These are phyloP conservation scores for Melanotaenia maccullochi DNA, from an alignment of 2,797 vertebrate genomes.

Conservation along the genomic window DNA sequence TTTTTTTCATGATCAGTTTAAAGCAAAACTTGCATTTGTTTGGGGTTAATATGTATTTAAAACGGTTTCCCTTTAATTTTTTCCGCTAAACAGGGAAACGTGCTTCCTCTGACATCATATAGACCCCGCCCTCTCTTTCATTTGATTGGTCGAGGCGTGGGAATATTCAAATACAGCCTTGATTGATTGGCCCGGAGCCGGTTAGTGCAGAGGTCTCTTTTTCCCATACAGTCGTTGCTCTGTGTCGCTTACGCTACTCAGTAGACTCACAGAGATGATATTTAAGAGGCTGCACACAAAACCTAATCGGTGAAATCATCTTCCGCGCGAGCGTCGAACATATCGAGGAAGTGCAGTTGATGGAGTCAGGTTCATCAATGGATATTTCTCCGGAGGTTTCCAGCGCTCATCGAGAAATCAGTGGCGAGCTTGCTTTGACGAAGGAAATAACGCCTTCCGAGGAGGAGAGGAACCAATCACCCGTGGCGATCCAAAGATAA, in stretches of 20 bases:
- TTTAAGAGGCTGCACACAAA: constrained; percentile 25
- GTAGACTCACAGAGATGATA: constrained; percentile 54
- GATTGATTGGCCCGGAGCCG: constrained; percentile 79
- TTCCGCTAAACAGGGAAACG: constrained; percentile 71
- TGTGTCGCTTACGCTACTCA: constrained; percentile 47
- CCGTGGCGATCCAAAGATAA: constrained; percentile 80
- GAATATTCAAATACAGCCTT: constrained; percentile 75
- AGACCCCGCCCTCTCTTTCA: constrained; percentile 62
- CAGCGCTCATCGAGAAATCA: constrained; percentile 62
- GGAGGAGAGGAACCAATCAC: constrained; percentile 73
- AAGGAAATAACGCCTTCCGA: constrained; percentile 77
- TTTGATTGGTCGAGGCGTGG: constrained; percentile 75
- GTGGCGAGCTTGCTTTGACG: constrained; percentile 62
- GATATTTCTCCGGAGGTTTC: constrained; percentile 66
- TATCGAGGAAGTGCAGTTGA: constrained; percentile 52
- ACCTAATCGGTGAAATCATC: constrained; percentile 25
- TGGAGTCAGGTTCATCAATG: constrained; percentile 67
- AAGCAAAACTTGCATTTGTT: constrained; percentile 3
- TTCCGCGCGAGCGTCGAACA: constrained; percentile 9
- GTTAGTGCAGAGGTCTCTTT: constrained; percentile 63
- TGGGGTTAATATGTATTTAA: neutral
- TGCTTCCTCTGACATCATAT: constrained; percentile 73
- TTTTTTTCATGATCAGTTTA: neutral
- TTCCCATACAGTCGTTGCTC: constrained; percentile 73
- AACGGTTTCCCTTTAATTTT: constrained; percentile 71